A percentile compares a stretch with the other conserved stretches of the same genome.
Conservation (phyloP, 2,797 vertebrate species). For the Lutjanus campechanus region DNA sequence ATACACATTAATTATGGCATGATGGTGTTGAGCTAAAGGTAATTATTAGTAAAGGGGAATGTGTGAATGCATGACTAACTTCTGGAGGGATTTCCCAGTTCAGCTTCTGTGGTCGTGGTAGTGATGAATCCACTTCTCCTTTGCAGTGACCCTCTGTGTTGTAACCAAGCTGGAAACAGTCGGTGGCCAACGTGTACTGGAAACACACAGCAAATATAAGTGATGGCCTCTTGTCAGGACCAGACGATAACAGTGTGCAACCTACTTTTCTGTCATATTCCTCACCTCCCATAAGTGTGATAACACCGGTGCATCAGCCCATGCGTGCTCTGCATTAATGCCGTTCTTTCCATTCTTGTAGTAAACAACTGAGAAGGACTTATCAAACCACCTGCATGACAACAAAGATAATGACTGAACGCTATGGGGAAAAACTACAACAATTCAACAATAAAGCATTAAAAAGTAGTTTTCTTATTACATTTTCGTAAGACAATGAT, state of each 20-base stretch:
- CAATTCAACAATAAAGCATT: not conserved
- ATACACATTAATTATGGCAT: not conserved
- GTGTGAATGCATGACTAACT: constrained; percentile 70
- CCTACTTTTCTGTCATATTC: not conserved
- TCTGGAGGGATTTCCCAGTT: constrained; percentile 90
- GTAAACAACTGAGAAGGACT: constrained; percentile 89
- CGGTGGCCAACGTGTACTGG: constrained; percentile 90
- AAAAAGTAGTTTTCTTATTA: not conserved
- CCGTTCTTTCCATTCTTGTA: constrained; percentile 93
- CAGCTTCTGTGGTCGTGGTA: constrained; percentile 89
- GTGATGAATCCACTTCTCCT: constrained; percentile 83
- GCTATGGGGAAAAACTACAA: not conserved
- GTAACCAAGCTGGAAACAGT: constrained; percentile 92
- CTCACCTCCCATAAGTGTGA: constrained; percentile 93
- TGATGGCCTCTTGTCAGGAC: not conserved
- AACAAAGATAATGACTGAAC: not conserved
- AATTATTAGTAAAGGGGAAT: too few species aligned
- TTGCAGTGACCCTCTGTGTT: constrained; percentile 92
- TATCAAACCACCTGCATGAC: constrained; percentile 87
- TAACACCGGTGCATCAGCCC: constrained; percentile 91
- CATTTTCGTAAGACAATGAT: not conserved
- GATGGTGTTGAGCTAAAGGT: not conserved
- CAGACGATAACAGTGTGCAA: too few species aligned
- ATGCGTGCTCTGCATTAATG: constrained; percentile 92
- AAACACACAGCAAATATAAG: constrained; percentile 26